Evolutionary conservation across 2,113 vertebrate genomes (phyloP), one percentile per base, ranked within the genome.

Genomic region (Hydrochoerus hydrochaeris): DNA sequence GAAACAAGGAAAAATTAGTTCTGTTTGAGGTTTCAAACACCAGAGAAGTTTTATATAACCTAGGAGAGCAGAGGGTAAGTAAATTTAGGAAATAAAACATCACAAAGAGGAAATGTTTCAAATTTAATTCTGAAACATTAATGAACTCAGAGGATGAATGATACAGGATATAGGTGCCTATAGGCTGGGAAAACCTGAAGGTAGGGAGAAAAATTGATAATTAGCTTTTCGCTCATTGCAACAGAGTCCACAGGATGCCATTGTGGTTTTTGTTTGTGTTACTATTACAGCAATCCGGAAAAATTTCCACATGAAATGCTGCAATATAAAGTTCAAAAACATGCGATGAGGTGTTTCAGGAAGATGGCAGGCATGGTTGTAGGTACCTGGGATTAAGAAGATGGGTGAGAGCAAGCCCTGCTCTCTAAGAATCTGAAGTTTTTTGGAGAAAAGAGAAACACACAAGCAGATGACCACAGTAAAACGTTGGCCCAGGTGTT

Each of bases 1-100:
- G 83, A 94, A 95, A 95, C 46, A 38, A 88, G 20, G n/a, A 80
- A n/a, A 93, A 94, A 62, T 77, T n/a, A 83, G 46, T 93, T 94
- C 54, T 92, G 22, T 65, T 58, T 89, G 49, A 84, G 44, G 38
- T 32, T 77, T 60, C 60, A 77, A 91, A 95, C 75, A 93, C 20
- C 26, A 84, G 12, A 32, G 35, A 93, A 86, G 62, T 80, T 86
- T 95, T 65, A 82, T 28, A 85, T 87, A 90, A 83, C n/a, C 41
- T 26, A 32, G 10, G 58, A 71, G 26, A 13, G 24, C n/a, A 71
- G 4, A 44, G 30, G 60, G 24, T 90, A 92, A 94, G 93, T 85
- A 62, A 60, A 69, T 78, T 57, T 82, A 54, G 60, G 82, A 73
- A 93, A 80, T 46, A 57, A 96, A 92, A 88, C 49, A 93, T 41